Conservation (phyloP, 2,113 vertebrate species). For the Clarias magur region DNA sequence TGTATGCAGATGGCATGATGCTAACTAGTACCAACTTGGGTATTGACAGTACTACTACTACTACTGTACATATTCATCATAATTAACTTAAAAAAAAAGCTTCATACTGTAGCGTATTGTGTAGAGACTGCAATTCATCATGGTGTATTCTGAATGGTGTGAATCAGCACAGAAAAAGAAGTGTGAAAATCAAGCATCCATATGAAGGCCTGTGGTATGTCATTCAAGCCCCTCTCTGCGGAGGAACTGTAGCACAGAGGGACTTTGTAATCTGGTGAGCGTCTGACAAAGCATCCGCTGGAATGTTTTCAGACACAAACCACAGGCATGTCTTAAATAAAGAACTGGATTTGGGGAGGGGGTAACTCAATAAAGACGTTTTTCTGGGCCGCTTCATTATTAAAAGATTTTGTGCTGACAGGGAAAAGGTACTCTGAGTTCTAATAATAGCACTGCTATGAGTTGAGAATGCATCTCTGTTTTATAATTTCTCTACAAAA, state of each 20-base stretch:
- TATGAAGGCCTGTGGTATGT: background rate
- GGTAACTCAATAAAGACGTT: slow-evolving; percentile 36
- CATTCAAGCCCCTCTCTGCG: slow-evolving; percentile 41
- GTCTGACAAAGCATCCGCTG: slow-evolving; percentile 55
- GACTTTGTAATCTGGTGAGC: slow-evolving; percentile 37
- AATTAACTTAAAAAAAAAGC: background rate
- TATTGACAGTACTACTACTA: background rate
- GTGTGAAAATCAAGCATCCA: background rate
- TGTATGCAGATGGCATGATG: background rate
- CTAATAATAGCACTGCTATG: background rate
- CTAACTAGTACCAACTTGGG: background rate
- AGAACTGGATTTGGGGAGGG: slow-evolving; percentile 55
- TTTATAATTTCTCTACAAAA: background rate
- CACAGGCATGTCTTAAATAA: slow-evolving; percentile 64
- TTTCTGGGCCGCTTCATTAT: slow-evolving; percentile 24
- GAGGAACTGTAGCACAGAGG: slow-evolving; percentile 43
- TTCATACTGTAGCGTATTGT: background rate
- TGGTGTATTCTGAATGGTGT: background rate
- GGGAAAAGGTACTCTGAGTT: slow-evolving; percentile 13
- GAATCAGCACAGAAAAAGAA: background rate
- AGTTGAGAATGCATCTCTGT: background rate
- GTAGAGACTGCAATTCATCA: background rate
- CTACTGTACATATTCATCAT: background rate
- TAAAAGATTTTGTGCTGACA: slow-evolving; percentile 32
- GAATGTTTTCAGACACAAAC: slow-evolving; percentile 49